Percentiles rank a stretch among this genome's conserved stretches.
Evolutionary conservation across 2,888 invertebrate species (phyloP).

Genomic region (Beris morrisii): DNA sequence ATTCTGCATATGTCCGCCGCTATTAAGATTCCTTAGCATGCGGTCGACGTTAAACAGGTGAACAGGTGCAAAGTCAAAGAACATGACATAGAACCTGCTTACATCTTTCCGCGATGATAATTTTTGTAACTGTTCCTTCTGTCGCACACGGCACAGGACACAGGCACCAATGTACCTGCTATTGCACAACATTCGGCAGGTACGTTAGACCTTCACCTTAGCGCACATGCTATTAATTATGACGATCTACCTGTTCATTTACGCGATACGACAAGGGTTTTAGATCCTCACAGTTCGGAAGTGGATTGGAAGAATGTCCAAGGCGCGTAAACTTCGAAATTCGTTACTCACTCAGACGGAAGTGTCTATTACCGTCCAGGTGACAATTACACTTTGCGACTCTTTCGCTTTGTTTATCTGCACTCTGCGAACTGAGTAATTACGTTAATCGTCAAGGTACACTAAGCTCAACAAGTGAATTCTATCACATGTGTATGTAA

Average conservation of each 20-base stretch:
- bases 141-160: background rate
- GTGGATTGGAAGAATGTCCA: background rate
- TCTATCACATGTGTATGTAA: background rate
- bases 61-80: conserved; percentile 29
- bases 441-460: conserved; percentile 14
- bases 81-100: conserved; percentile 32
- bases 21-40: conserved; percentile 22
- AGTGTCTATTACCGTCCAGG: background rate
- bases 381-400: background rate
- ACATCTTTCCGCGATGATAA: background rate
- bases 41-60: conserved; percentile 6
- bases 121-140: conserved; percentile 6
- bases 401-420: conserved; percentile 1
- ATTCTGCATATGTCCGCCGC: conserved; percentile 12
- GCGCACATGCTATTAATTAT: conserved; percentile 5
- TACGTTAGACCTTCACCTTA: background rate
- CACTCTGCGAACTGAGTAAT: conserved; percentile 5
- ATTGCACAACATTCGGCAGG: background rate
- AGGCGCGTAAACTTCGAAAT: background rate
- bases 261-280: background rate
- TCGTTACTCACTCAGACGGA: background rate
- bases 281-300: background rate
- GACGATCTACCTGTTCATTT: no score
- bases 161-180: background rate
- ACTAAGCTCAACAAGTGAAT: conserved; percentile 3